A percentile compares a stretch with the other conserved stretches of the same genome.
These are phyloP conservation scores for Eupithecia exiguata DNA, from an alignment of 2,888 invertebrate genomes.

Conservation along the genomic window DNA sequence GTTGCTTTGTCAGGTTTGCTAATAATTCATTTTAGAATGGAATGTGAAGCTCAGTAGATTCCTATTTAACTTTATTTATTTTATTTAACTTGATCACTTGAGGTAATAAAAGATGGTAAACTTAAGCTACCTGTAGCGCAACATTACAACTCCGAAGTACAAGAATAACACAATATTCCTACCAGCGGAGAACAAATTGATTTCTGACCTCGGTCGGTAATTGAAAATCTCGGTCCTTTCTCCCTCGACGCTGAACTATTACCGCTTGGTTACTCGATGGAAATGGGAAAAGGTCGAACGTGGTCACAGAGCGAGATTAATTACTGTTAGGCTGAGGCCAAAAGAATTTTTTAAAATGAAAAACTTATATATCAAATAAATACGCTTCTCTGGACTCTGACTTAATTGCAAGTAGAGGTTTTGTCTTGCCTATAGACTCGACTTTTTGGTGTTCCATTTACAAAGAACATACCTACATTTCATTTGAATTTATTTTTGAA, in stretches of 20 bases:
- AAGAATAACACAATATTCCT: constrained; percentile 19
- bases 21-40: neutral
- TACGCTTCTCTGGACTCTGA: neutral
- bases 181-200: constrained; percentile 31
- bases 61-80: too few species aligned
- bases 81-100: neutral
- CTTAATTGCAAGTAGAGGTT: neutral
- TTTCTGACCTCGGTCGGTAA: constrained; percentile 39
- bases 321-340: neutral
- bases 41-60: neutral
- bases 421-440: too few species aligned
- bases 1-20: neutral
- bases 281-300: constrained; percentile 1
- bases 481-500: too few species aligned
- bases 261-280: constrained; percentile 23
- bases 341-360: neutral
- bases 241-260: constrained; percentile 42
- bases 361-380: neutral
- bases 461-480: too few species aligned
- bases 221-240: constrained; percentile 40
- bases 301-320: neutral
- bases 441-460: too few species aligned
- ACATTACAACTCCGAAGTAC: neutral
- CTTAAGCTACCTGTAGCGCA: constrained; percentile 13
- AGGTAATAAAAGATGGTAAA: neutral